phyloP scores from a whole-genome alignment of 1,140 invertebrate species.

The Halictus rubicundus region DNA sequence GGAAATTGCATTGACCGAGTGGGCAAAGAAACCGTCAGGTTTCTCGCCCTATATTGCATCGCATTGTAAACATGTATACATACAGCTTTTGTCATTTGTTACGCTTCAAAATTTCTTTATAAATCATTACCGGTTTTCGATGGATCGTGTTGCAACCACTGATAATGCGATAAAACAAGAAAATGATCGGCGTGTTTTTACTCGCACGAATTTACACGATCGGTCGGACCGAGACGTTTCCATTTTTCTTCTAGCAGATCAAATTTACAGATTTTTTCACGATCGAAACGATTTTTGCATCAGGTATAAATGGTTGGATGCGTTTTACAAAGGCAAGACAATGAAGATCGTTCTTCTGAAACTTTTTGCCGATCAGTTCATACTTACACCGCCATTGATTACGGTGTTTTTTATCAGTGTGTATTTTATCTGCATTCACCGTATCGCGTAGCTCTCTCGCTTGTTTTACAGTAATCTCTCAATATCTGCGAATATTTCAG shows the following conservation, averaged over 20 bases:
- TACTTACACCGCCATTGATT: conserved; percentile 87
- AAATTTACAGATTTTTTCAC: background rate
- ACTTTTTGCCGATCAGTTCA: conserved; percentile 88
- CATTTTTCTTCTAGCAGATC: background rate
- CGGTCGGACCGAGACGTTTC: background rate
- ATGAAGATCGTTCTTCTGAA: conserved; percentile 85
- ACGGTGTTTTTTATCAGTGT: conserved; percentile 87
- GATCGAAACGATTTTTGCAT: conserved; percentile 14
- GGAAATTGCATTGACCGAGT: conserved; percentile 8
- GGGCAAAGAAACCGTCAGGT: background rate
- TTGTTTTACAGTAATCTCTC: too few species aligned
- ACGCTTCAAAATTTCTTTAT: background rate
- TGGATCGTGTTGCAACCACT: too few species aligned
- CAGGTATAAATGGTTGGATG: conserved; percentile 91
- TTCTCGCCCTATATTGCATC: conserved; percentile 5
- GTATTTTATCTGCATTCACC: conserved; percentile 59
- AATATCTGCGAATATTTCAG: conserved; percentile 77
- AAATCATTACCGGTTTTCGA: background rate
- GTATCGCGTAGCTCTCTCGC: too few species aligned
- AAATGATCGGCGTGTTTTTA: too few species aligned
- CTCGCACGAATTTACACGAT: background rate
- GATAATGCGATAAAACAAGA: too few species aligned
- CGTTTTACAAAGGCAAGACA: conserved; percentile 84
- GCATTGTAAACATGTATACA: conserved; percentile 25
- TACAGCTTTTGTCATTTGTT: conserved; percentile 20